Evolutionary conservation across 1,140 invertebrate genomes (phyloP), one percentile per base, ranked within the genome.

Genomic region (Bombus confusus): DNA sequence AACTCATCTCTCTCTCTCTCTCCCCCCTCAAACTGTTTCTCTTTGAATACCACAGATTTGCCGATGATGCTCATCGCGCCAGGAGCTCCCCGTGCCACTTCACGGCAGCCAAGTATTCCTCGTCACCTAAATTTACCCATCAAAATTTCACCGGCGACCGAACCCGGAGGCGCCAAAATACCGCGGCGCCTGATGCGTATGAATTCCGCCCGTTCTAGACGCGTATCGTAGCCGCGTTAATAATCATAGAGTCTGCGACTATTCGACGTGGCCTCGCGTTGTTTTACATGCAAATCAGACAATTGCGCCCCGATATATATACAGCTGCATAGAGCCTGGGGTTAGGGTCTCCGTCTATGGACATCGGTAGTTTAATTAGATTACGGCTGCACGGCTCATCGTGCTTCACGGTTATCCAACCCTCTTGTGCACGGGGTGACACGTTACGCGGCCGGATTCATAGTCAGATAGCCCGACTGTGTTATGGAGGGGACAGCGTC

Each of bases 261-360:
- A 74, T 88, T 80, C 77, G 15, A 43, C n/a, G 25, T 22, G 77
- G 69, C n/a, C 74, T 80, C 80, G 79, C 74, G 89, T 89, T 88
- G 90, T 91, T 91, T 92, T 89, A 88, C 89, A 92, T 93, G 91
- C 90, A 92, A 93, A 92, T 93, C 91, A 89, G 86, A 92, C 91
- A 92, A 92, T 92, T 91, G 88, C 87, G 87, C 76, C 90, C 86
- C 88, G 91, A 91, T 91, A 91, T 76, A 68, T 85, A 86, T 82
- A 80, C 83, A 84, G 69, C 64, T 75, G 84, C 79, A 77, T 83
- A n/a, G 64, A 28, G 77, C 69, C 52, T 73, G 74, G 68, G 3
- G 13, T 18, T 34, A 9, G 64, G 2, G 15, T 9, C 8, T 18
- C 2, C 64, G 31, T 64, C 76, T 83, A 82, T 86, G 88, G 80